These are phyloP conservation scores for Lithodes maja DNA, from an alignment of 2,888 invertebrate genomes.

Conservation along the genomic window DNA sequence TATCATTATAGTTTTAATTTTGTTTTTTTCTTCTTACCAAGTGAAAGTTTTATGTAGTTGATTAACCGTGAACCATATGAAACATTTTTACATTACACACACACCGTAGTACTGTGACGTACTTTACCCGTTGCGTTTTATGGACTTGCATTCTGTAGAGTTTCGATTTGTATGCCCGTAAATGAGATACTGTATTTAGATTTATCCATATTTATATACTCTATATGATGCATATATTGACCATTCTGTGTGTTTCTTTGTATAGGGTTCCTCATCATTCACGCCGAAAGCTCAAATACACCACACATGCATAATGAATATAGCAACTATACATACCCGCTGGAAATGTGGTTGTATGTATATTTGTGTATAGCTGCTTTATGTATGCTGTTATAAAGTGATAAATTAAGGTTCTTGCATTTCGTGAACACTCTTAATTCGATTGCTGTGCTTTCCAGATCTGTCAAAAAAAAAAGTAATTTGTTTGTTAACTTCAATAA, in stretches of 20 bases:
- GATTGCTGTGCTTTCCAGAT: conserved; percentile 10
- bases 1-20: too few relatives aligned
- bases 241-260: conserved; percentile 13
- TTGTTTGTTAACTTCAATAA: too few relatives aligned
- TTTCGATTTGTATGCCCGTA: conserved; percentile 2
- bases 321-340: conserved; percentile 55
- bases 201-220: conserved; percentile 17
- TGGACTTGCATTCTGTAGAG: conserved; percentile 6
- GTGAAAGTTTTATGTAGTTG: neutral
- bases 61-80: neutral
- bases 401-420: conserved; percentile 24
- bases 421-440: conserved; percentile 9
- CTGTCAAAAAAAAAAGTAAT: conserved; percentile 21
- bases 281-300: conserved; percentile 38
- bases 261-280: conserved; percentile 37
- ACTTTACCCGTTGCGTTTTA: neutral
- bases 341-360: conserved; percentile 57
- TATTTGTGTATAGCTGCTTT: conserved; percentile 61
- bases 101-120: neutral
- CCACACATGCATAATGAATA: conserved; percentile 55
- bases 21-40: too few relatives aligned
- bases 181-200: neutral
- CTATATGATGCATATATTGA: conserved; percentile 8
- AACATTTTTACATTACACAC: neutral
- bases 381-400: conserved; percentile 55